Evolutionary conservation across 2,113 vertebrate genomes (phyloP), one percentile per base, ranked within the genome.

Genomic region (Albula glossodonta): DNA sequence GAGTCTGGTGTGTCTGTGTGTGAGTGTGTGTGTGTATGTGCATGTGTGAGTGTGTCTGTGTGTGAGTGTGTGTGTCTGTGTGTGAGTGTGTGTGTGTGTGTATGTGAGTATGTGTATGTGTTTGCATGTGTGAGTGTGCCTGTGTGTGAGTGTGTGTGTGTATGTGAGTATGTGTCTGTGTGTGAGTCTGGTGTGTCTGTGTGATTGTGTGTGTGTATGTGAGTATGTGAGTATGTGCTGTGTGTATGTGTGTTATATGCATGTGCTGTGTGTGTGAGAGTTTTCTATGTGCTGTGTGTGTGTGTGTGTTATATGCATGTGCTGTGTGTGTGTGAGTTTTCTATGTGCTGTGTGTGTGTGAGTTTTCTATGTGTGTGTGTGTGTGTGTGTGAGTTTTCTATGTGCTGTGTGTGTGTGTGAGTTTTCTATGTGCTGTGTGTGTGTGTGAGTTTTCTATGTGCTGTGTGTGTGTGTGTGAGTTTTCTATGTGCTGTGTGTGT

Each of bases 51-150:
- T 51, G 51, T 81, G n/a, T 49, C 2, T 51, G 10, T 81, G 48
- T 17, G 82, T 81, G 17, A 63, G 25, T 80, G 56, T 10, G 11
- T 48, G 25, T 79, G 25, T 25, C 3, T 10, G n/a, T n/a, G 77
- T 41, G 25, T 25, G 48, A 12, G 2, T 79, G 77, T 79, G 48
- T 79, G n/a, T 79, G 25, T 48, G 9, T 48, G 25, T 10, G 10
- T 41, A 3, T 79, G 77, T 79, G 77, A n/a, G 77, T 79, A 12
- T 11, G 25, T 3, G 11, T 79, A 12, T 41, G 25, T 90, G 84
- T 60, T 85, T 89, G 89, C 88, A 86, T 77, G 77, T 79, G 77
- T 79, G n/a, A 11, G 22, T 56, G 11, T 56, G 52, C 11, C 5
- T 11, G 5, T 56, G 52, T 56, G 52, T 56, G 52, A 6, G 52